These are phyloP conservation scores for Butorides virescens DNA, from an alignment of 2,113 vertebrate species.

Conservation along the genomic window DNA sequence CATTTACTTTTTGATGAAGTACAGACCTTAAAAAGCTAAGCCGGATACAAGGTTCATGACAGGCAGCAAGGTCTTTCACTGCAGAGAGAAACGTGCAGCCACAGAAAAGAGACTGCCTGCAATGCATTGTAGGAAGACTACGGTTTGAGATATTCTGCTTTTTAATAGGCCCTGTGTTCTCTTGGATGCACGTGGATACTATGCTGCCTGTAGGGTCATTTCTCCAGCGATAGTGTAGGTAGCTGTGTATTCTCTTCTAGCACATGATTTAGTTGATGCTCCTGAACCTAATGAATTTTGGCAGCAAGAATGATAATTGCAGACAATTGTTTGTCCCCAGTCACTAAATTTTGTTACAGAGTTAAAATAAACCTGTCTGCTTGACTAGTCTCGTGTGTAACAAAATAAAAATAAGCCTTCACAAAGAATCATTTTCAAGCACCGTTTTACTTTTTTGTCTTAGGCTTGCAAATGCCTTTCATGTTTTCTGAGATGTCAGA, in stretches of 20 bases:
- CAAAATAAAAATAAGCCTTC: conserved; percentile 53
- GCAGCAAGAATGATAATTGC: not conserved
- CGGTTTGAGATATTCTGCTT: not conserved
- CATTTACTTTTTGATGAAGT: conserved; percentile 14
- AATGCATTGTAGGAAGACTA: not conserved
- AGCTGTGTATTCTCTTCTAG: not conserved
- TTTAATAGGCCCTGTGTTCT: not conserved
- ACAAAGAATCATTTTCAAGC: conserved; percentile 55
- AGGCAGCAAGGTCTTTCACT: not conserved
- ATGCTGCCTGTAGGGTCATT: not conserved
- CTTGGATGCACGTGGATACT: not conserved
- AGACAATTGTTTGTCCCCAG: conserved; percentile 44
- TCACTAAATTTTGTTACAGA: conserved; percentile 35
- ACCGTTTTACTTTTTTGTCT: conserved; percentile 27
- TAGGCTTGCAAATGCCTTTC: not conserved
- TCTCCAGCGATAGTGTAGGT: not conserved
- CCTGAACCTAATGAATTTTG: conserved; percentile 52
- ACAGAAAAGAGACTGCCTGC: not conserved
- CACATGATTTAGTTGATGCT: not conserved
- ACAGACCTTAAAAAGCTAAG: conserved; percentile 2
- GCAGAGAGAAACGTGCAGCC: not conserved
- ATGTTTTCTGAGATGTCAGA: conserved; percentile 16
- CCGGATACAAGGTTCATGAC: not conserved
- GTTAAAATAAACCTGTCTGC: conserved; percentile 55
- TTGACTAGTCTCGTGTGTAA: conserved; percentile 46